Evolutionary conservation across 2,113 vertebrate species (phyloP).

Genomic region (Gallinago jamesoni): DNA sequence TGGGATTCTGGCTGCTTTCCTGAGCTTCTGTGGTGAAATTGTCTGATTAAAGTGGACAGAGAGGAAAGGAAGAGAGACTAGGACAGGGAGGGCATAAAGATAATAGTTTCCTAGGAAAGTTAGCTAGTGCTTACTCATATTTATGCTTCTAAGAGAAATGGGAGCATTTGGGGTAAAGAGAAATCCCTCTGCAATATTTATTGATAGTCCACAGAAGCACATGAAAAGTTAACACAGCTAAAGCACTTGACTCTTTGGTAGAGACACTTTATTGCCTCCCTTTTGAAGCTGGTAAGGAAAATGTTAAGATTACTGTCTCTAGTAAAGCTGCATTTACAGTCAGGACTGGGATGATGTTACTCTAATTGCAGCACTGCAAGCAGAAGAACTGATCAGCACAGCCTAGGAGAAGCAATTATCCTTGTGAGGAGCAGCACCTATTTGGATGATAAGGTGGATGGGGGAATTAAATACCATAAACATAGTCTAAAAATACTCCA

Average conservation of each 20-base stretch:
- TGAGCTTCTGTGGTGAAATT: neutral
- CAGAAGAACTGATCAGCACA: neutral
- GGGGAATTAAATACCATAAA: slow-evolving; percentile 9
- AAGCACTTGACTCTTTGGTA: neutral
- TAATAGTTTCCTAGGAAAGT: neutral
- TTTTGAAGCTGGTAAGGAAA: neutral
- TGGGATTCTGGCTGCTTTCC: neutral
- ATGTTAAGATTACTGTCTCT: neutral
- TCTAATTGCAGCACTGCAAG: neutral
- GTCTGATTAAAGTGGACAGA: neutral
- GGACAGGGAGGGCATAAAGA: neutral
- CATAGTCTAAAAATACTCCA: slow-evolving; percentile 15
- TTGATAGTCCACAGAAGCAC: neutral
- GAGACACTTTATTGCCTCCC: neutral
- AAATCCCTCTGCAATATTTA: neutral
- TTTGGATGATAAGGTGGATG: neutral
- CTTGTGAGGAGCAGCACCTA: neutral
- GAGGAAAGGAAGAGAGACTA: neutral
- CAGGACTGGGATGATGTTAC: neutral
- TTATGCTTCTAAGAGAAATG: neutral
- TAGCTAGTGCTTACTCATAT: neutral
- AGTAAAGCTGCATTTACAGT: neutral
- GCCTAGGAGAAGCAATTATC: slow-evolving; percentile 1
- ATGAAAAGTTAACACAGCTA: neutral
- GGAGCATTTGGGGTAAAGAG: neutral